Conservation (phyloP, 2,797 vertebrate species). For the Pangasius macronema region DNA sequence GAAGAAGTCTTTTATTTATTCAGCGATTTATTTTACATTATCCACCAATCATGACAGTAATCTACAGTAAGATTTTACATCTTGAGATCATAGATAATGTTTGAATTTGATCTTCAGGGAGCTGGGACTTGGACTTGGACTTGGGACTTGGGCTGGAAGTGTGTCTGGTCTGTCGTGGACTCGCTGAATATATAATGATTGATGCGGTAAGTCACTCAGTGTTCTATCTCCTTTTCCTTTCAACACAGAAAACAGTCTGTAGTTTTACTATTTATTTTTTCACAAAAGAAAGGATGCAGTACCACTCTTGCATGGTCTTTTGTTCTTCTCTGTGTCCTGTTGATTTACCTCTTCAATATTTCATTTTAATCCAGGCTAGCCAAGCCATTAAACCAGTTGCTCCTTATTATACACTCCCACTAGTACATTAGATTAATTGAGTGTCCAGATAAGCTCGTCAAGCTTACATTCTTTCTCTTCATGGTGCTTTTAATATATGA, state of each 20-base stretch:
- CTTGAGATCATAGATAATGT: constrained; percentile 19
- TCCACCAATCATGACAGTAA: neutral
- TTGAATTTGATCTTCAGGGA: constrained; percentile 41
- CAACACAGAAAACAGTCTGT: neutral
- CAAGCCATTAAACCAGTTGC: constrained; percentile 50
- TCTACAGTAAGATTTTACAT: neutral
- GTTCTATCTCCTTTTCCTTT: neutral
- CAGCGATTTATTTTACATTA: neutral
- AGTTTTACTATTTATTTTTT: neutral
- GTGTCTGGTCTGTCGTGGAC: constrained; percentile 29
- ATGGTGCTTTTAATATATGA: neutral
- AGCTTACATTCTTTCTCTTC: constrained; percentile 3
- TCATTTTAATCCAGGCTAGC: constrained; percentile 39
- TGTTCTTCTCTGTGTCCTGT: neutral
- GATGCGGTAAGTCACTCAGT: neutral
- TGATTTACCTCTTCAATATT: constrained; percentile 23
- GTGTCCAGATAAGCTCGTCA: constrained; percentile 29
- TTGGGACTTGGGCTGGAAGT: constrained; percentile 13
- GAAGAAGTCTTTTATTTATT: neutral
- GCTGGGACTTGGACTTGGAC: neutral
- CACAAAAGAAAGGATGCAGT: neutral
- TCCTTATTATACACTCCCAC: constrained; percentile 54
- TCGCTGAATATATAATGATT: neutral
- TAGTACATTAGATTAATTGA: constrained; percentile 50
- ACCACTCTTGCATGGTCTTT: neutral